Percentiles rank a stretch among this genome's conserved stretches.
Evolutionary conservation across 2,113 vertebrate genomes (phyloP).

Genomic region (Aplodontia rufa): DNA sequence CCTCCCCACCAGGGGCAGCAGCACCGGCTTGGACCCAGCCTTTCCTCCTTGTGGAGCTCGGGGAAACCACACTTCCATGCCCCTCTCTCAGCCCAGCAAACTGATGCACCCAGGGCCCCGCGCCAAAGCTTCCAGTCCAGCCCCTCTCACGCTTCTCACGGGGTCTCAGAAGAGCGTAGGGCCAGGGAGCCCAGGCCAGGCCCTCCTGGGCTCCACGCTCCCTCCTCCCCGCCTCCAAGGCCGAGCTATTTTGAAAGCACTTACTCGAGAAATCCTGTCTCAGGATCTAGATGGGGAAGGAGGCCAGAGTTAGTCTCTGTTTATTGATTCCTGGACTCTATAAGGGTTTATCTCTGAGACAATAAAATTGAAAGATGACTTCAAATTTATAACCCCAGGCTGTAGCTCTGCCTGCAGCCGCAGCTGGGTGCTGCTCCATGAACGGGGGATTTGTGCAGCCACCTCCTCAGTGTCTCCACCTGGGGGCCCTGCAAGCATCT

Average conservation of each 20-base stretch:
- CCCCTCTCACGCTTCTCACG: rapidly evolving
- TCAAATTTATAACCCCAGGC: not conserved
- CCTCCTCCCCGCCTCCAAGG: no score
- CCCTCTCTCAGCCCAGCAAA: not conserved
- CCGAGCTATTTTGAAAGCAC: not conserved
- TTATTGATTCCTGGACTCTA: not conserved
- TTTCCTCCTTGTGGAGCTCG: no score
- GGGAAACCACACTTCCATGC: no score
- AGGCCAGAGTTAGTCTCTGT: not conserved
- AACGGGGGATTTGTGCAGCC: no score
- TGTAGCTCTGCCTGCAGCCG: rapidly evolving
- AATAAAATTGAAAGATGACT: not conserved
- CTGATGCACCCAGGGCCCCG: not conserved
- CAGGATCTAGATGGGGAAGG: not conserved
- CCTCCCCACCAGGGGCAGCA: no score
- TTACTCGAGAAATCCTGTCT: not conserved
- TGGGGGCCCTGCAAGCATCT: not conserved
- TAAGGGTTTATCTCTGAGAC: not conserved
- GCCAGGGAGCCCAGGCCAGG: no score
- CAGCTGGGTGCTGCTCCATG: no score
- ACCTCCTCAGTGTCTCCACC: not conserved
- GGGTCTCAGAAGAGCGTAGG: no score
- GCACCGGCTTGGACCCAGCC: no score
- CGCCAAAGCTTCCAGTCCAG: no score
- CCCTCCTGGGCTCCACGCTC: no score